Conservation (phyloP, 2,888 invertebrate genomes). For the Eurytoma adleriae region DNA sequence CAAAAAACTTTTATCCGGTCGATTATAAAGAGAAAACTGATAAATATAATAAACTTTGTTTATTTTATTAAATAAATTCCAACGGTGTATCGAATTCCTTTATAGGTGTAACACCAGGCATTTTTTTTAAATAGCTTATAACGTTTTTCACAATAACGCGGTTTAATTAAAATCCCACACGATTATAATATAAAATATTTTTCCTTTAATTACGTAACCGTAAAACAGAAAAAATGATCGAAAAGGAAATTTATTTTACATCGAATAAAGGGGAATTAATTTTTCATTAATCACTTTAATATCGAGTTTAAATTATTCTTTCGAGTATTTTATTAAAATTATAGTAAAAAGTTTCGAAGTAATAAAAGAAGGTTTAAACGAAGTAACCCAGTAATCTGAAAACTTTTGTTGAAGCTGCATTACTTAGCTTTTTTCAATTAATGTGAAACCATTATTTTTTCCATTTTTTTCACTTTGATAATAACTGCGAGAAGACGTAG, state of each 20-base stretch:
- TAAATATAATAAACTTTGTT: constrained; percentile 20
- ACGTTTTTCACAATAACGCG: constrained; percentile 11
- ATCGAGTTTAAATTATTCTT: too few relatives aligned
- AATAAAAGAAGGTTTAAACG: too few relatives aligned
- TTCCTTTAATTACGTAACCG: background rate
- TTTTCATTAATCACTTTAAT: too few relatives aligned
- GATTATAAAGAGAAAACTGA: constrained; percentile 19
- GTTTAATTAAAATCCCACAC: constrained; percentile 39
- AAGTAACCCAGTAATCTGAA: too few relatives aligned
- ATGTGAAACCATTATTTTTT: constrained; percentile 24
- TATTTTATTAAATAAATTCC: constrained; percentile 42
- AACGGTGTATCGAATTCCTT: constrained; percentile 33
- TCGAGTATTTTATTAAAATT: too few relatives aligned
- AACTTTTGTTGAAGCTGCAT: too few relatives aligned
- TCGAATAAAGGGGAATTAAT: too few relatives aligned
- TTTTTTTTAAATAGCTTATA: constrained; percentile 1
- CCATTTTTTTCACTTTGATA: constrained; percentile 2
- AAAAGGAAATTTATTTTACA: too few relatives aligned
- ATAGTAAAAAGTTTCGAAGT: too few relatives aligned
- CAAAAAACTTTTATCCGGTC: constrained; percentile 5
- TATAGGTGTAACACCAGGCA: constrained; percentile 21
- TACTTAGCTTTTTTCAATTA: constrained; percentile 10
- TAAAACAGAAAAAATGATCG: too few relatives aligned
- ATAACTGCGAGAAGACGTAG: constrained; percentile 22
- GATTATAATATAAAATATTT: background rate